Evolutionary conservation across 2,888 invertebrate genomes (phyloP).

Genomic region (Nomada ruficornis): DNA sequence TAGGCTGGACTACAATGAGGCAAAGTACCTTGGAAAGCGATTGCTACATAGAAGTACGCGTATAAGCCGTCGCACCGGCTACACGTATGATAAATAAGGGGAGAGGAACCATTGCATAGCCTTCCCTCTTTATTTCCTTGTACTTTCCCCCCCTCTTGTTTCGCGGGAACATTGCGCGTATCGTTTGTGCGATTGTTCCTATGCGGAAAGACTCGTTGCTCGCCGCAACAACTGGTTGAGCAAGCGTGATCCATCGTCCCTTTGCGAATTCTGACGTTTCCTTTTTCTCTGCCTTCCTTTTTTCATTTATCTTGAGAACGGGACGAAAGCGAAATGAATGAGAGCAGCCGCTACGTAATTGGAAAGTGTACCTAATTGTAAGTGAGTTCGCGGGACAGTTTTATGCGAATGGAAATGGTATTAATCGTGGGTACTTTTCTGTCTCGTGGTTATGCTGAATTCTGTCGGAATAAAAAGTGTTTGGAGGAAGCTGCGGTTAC

Average conservation of each 20-base stretch:
- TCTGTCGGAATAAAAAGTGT: no score
- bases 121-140: slow-evolving; percentile 51
- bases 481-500: no score
- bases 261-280: not conserved
- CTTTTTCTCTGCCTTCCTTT: not conserved
- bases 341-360: not conserved
- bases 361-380: not conserved
- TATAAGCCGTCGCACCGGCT: slow-evolving; percentile 52
- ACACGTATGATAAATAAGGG: slow-evolving; percentile 63
- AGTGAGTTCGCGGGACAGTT: not conserved
- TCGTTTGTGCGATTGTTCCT: slow-evolving; percentile 47
- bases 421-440: no score
- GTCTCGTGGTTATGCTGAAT: no score
- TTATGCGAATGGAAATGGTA: no score
- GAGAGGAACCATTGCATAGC: slow-evolving; percentile 52
- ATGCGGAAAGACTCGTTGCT: slow-evolving; percentile 19
- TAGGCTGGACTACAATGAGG: slow-evolving; percentile 52
- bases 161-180: slow-evolving; percentile 34
- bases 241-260: not conserved
- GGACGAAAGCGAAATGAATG: not conserved
- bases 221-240: slow-evolving; percentile 8
- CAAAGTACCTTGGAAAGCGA: slow-evolving; percentile 56
- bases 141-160: not conserved
- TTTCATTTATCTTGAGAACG: not conserved
- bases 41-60: slow-evolving; percentile 52